Conservation (phyloP, 2,113 vertebrate genomes). For the Setophaga coronata region DNA sequence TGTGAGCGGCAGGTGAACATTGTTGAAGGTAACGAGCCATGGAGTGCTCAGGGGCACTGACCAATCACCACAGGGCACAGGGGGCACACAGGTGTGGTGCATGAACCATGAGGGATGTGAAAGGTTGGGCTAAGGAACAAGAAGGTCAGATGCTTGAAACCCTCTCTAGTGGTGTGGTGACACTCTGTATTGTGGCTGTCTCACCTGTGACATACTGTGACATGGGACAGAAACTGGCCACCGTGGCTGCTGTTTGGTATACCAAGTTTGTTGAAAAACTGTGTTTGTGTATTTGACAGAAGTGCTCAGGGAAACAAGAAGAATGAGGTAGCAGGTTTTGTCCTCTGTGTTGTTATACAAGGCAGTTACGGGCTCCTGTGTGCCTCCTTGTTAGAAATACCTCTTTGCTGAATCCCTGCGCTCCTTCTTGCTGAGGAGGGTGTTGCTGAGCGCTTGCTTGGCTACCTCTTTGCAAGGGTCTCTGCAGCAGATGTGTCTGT, state of each 20-base stretch:
- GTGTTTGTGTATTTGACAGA: too few species aligned
- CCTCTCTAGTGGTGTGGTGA: background rate
- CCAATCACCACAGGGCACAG: background rate
- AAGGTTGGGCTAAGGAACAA: background rate
- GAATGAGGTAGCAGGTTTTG: background rate
- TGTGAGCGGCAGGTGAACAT: background rate
- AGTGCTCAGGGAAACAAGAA: background rate
- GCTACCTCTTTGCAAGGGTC: background rate
- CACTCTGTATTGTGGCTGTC: background rate
- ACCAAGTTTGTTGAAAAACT: background rate
- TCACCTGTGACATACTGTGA: background rate
- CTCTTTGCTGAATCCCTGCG: fast-evolving
- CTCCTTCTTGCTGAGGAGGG: background rate
- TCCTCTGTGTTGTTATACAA: fast-evolving
- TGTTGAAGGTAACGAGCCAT: background rate
- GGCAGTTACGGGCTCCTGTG: background rate
- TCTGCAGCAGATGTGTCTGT: fast-evolving
- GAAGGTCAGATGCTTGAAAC: background rate
- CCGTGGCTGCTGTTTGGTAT: fast-evolving
- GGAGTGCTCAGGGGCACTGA: background rate
- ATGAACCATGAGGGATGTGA: background rate
- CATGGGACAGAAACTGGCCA: background rate
- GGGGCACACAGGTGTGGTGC: fast-evolving
- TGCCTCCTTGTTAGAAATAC: background rate
- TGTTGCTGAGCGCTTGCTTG: too few species aligned